phyloP scores from a whole-genome alignment of 1,140 invertebrate species.

The Drosophila oshimai region DNA sequence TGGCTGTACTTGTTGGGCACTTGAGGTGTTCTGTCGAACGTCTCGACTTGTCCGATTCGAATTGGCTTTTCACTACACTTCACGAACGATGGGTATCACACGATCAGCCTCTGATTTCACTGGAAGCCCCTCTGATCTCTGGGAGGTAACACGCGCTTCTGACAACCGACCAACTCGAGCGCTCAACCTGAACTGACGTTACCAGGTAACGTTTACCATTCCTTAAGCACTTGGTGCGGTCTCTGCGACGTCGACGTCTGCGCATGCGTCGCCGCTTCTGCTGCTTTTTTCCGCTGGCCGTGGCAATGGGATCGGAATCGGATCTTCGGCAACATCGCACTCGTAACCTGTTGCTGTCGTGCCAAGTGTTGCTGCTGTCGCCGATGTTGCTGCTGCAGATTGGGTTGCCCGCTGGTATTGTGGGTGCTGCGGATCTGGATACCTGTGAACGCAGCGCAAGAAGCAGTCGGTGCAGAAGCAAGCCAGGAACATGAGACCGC shows the following conservation, averaged over 20 bases:
- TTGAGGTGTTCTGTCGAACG: slow-evolving; percentile 25
- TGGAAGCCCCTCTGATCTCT: not conserved
- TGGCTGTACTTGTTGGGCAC: slow-evolving; percentile 62
- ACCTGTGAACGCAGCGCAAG: slow-evolving; percentile 1
- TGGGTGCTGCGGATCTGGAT: slow-evolving; percentile 34
- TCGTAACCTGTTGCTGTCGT: slow-evolving; percentile 55
- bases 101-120: slow-evolving; percentile 7
- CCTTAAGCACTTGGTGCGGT: slow-evolving; percentile 75
- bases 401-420: slow-evolving; percentile 22
- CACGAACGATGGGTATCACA: slow-evolving; percentile 17
- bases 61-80: slow-evolving; percentile 37
- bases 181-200: slow-evolving; percentile 80
- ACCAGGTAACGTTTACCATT: slow-evolving; percentile 78
- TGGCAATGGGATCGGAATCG: too few relatives aligned
- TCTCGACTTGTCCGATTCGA: slow-evolving; percentile 35
- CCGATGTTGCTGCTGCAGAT: slow-evolving; percentile 10
- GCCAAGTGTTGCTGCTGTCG: slow-evolving; percentile 15
- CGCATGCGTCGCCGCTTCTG: slow-evolving; percentile 23
- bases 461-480: slow-evolving; percentile 26
- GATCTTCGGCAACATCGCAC: slow-evolving; percentile 24
- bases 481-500: slow-evolving; percentile 9
- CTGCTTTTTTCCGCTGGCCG: slow-evolving; percentile 27
- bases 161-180: slow-evolving; percentile 76
- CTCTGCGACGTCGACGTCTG: too few relatives aligned
- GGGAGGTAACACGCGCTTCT: slow-evolving; percentile 10